Conservation (phyloP, 2,113 vertebrate genomes). For the Phalacrocorax brasilianus region DNA sequence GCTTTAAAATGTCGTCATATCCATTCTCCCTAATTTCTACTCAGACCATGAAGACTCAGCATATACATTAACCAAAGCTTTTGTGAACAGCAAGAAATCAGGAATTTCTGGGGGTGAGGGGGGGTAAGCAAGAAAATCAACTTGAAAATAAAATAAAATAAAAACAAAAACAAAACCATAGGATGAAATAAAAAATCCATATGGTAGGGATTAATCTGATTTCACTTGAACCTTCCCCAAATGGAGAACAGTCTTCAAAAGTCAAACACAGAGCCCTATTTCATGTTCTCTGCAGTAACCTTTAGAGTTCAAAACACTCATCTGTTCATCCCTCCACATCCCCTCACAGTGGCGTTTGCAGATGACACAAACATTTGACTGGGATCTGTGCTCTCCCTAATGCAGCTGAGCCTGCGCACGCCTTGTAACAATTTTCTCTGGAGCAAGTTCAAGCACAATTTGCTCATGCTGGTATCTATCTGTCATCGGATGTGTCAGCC, state of each 20-base stretch:
- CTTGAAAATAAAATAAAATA: not conserved
- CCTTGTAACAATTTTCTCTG: constrained; percentile 5
- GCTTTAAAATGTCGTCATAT: not conserved
- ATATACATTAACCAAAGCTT: not conserved
- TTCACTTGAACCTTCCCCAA: not conserved
- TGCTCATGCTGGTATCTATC: constrained; percentile 20
- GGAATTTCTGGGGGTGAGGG: not conserved
- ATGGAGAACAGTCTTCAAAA: not conserved
- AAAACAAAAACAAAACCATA: not conserved
- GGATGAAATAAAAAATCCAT: not conserved
- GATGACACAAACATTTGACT: constrained; percentile 3
- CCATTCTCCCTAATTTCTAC: not conserved
- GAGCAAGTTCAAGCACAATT: constrained; percentile 29
- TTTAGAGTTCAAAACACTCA: not conserved
- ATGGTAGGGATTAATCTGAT: not conserved
- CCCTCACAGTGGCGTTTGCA: not conserved
- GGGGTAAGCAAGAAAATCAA: not conserved
- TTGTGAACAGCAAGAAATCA: not conserved
- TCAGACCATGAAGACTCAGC: not conserved
- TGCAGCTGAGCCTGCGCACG: not conserved
- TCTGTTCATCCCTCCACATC: not conserved
- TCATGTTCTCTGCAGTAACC: not conserved
- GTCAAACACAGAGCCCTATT: not conserved
- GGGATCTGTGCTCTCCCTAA: not conserved
- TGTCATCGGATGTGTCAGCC: constrained; percentile 13